Evolutionary conservation across 2,797 vertebrate genomes (phyloP).

Genomic region (Apodemus agrarius): DNA sequence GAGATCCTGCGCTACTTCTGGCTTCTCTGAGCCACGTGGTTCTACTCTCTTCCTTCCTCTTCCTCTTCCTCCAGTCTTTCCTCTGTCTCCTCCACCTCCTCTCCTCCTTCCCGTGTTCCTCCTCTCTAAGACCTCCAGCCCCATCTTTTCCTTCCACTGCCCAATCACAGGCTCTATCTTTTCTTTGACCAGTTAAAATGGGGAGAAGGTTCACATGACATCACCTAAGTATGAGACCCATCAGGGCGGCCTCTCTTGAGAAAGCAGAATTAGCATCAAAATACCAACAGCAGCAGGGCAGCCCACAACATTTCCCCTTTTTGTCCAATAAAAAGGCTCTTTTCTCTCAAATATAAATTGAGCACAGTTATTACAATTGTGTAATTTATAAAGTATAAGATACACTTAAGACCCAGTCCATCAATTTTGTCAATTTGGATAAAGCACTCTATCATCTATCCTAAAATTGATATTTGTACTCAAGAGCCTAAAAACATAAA

Average conservation of each 20-base stretch:
- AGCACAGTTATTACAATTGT: neutral
- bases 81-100: neutral
- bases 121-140: neutral
- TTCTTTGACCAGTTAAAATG: neutral
- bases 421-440: neutral
- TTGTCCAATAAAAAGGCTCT: too few relatives aligned
- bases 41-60: neutral
- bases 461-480: conserved; percentile 1
- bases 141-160: neutral
- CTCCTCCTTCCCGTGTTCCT: neutral
- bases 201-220: neutral
- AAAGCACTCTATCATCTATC: neutral
- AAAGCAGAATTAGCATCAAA: neutral
- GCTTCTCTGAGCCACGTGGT: neutral
- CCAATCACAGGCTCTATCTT: neutral
- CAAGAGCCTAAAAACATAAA: neutral
- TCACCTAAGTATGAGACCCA: too few relatives aligned
- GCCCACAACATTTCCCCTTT: neutral
- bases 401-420: neutral
- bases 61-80: neutral
- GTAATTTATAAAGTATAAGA: neutral
- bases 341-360: neutral
- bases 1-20: neutral
- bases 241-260: neutral
- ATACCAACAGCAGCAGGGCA: neutral